Base-by-base conservation (phyloP, 2,113 vertebrate species). In the Anser brachyrhynchus region DNA sequence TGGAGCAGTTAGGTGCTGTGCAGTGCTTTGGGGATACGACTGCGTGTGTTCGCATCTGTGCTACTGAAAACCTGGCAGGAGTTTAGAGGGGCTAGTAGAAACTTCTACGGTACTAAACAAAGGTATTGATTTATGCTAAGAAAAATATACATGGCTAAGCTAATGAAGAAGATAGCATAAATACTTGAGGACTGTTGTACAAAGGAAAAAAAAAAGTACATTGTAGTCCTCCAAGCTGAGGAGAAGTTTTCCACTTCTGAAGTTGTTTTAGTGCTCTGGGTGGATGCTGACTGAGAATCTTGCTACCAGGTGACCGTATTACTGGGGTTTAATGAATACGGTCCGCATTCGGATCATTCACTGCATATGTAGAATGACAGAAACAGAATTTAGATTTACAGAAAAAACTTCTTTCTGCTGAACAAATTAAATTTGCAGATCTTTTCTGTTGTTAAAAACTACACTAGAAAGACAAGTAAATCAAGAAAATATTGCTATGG, bases 371-470 rank as follows among this genome's bases (percentile, higher is more conserved):
- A 15, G n/a, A 28, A 44, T 33, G 41, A 59, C 55, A 89, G 66
- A 78, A 57, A 35, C 41, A 70, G 84, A 84, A 69, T 66, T 69
- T 16, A 78, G 66, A 19, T 71, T 79, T 69, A 37, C 6, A 39
- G 43, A 49, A 80, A 8, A 17, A 81, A 54, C 57, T 76, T 85
- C n/a, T 12, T 74, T 82, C 52, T 66, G 39, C 17, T 3, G 16
- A 90, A 92, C 83, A 93, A 93, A 96, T 88, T 70, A 80, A 84
- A 84, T 83, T 20, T 77, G 25, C 13, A 75, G 51, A 76, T 86
- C 52, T 87, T n/a, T 61, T 93, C 57, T 57, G 46, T 7, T 78
- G 21, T 70, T 83, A 71, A 52, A 85, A 94, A 61, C 46, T 58
- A 16, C 51, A 29, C 33, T 49, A 61, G 76, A 71, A 95, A 46